Percentiles rank a stretch among this genome's conserved stretches.
Conservation (phyloP, 37 sponge, comb jelly and placozoan species). For the Aphrocallistes beatrix region DNA sequence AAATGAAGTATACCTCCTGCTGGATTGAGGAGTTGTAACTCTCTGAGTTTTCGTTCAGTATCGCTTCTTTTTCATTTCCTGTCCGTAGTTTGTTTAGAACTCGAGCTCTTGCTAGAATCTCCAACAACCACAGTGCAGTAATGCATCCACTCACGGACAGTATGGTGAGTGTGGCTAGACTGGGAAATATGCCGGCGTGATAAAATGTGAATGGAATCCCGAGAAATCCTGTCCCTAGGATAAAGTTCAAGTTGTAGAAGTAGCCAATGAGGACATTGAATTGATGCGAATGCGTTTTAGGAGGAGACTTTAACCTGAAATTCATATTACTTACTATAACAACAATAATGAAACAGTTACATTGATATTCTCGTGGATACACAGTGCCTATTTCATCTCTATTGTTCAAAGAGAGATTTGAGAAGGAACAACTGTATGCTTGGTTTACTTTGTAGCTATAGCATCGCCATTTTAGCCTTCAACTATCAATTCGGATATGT, state of each 20-base stretch:
- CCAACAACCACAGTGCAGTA: slow-evolving; percentile 14
- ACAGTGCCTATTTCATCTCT: too few species aligned
- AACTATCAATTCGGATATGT: too few species aligned
- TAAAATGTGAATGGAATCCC: not conserved
- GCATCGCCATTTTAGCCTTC: too few species aligned
- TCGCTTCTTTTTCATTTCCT: not conserved
- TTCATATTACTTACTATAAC: not conserved
- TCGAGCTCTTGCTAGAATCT: not conserved
- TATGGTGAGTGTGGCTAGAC: not conserved
- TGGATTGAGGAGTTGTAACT: not conserved
- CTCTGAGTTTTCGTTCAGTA: not conserved
- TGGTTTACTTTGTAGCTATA: too few species aligned
- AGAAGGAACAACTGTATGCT: too few species aligned
- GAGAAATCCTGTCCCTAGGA: not conserved
- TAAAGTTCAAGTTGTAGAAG: slow-evolving; percentile 18
- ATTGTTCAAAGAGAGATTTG: too few species aligned
- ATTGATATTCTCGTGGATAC: too few species aligned
- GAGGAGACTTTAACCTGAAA: not conserved
- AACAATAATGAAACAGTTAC: not conserved
- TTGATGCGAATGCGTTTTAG: not conserved
- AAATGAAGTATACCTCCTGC: not conserved
- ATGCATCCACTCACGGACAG: not conserved
- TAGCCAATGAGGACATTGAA: not conserved
- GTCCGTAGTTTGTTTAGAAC: not conserved
- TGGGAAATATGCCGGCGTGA: not conserved